These are phyloP conservation scores for Tragelaphus strepsiceros DNA, from an alignment of 2,113 vertebrate species.

Conservation along the genomic window DNA sequence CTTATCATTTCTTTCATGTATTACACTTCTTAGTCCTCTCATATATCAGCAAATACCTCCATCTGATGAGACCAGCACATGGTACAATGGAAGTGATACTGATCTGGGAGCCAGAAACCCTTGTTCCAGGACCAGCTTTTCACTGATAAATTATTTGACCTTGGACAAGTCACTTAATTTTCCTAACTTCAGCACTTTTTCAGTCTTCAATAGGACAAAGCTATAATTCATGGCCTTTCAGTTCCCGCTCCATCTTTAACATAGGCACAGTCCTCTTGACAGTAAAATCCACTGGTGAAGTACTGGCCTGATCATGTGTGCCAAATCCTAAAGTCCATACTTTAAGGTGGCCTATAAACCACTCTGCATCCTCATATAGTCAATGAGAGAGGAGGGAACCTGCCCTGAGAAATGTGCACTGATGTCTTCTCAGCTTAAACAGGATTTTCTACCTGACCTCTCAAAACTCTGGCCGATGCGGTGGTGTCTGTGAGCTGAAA, in stretches of 20 bases:
- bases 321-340: not conserved
- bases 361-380: not conserved
- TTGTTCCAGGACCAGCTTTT: not conserved
- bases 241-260: not conserved
- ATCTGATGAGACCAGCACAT: not conserved
- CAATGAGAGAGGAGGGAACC: not conserved
- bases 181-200: not conserved
- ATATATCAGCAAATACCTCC: not conserved
- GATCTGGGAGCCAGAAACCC: not conserved
- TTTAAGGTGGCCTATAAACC: not conserved
- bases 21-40: not conserved
- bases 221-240: not conserved
- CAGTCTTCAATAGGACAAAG: not conserved
- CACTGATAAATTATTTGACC: not conserved
- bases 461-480: not conserved
- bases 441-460: not conserved
- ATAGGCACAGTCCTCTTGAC: not conserved
- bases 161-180: not conserved
- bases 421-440: not conserved
- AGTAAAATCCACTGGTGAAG: not conserved
- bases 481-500: not conserved
- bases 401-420: not conserved
- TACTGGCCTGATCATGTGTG: not conserved
- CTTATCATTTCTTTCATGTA: not conserved
- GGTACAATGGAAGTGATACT: not conserved